Percentiles rank a stretch among this genome's conserved stretches.
Conservation (phyloP, 2,113 vertebrate genomes). For the Prolemur simus region DNA sequence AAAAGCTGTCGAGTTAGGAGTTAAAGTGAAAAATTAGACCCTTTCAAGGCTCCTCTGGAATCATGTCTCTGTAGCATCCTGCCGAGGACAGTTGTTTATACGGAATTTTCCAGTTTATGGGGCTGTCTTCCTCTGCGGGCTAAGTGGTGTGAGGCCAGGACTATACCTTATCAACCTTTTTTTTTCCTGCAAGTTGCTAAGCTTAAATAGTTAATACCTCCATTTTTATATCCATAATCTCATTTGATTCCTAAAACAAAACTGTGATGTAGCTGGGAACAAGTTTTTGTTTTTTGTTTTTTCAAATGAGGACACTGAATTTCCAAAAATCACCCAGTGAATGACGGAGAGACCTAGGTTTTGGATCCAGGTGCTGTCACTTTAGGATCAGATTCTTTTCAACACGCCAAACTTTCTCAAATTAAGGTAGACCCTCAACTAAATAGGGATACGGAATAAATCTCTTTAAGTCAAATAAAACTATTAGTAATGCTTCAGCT, state of each 20-base stretch:
- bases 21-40: background rate
- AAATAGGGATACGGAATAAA: background rate
- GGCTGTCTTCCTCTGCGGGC: background rate
- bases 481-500: background rate
- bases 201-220: background rate
- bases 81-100: background rate
- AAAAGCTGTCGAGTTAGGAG: background rate
- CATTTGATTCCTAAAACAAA: background rate
- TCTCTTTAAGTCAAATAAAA: background rate
- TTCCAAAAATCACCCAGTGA: background rate
- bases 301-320: background rate
- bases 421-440: background rate
- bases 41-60: background rate
- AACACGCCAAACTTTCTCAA: background rate
- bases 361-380: background rate
- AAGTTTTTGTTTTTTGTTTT: background rate
- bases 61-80: background rate
- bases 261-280: background rate
- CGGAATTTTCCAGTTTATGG: background rate
- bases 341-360: background rate
- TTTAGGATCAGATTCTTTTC: background rate
- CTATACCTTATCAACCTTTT: background rate
- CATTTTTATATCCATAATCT: background rate
- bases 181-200: background rate
- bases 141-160: background rate